Conservation (phyloP, 2,113 vertebrate species). For the Rhagologus leucostigma region DNA sequence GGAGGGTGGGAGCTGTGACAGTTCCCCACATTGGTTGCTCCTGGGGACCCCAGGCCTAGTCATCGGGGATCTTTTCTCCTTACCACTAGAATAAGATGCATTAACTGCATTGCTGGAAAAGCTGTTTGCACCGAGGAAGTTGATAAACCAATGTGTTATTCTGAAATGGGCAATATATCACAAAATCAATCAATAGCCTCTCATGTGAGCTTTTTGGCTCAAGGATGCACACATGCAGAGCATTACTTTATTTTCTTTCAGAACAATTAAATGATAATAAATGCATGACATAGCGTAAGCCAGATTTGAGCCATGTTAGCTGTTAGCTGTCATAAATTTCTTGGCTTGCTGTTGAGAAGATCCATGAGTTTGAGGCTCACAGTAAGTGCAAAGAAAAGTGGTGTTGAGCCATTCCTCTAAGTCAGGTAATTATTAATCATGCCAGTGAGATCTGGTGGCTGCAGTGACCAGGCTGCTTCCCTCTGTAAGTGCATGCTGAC, state of each 20-base stretch:
- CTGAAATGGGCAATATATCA: neutral
- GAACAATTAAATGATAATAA: neutral
- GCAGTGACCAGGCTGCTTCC: neutral
- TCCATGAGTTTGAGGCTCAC: neutral
- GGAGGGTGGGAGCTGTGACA: neutral
- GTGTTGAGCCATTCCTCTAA: neutral
- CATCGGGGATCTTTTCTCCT: rapidly evolving
- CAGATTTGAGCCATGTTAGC: neutral
- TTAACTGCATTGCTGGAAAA: neutral
- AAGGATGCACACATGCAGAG: neutral
- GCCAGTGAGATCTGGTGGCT: neutral
- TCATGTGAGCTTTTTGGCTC: neutral
- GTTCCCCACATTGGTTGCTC: neutral
- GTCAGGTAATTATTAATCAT: conserved; percentile 1
- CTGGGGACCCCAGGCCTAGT: neutral
- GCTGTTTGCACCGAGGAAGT: neutral
- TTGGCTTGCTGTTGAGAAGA: neutral
- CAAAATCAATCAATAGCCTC: neutral
- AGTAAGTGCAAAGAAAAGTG: neutral
- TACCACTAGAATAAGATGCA: neutral
- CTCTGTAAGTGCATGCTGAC: neutral
- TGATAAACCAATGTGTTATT: neutral
- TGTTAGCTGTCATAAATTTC: neutral
- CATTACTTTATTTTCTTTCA: neutral
- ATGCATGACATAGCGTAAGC: neutral